Percentiles rank a stretch among this genome's conserved stretches.
These are phyloP conservation scores for Lissonota sp. DNA, from an alignment of 2,888 invertebrate species.

Conservation along the genomic window DNA sequence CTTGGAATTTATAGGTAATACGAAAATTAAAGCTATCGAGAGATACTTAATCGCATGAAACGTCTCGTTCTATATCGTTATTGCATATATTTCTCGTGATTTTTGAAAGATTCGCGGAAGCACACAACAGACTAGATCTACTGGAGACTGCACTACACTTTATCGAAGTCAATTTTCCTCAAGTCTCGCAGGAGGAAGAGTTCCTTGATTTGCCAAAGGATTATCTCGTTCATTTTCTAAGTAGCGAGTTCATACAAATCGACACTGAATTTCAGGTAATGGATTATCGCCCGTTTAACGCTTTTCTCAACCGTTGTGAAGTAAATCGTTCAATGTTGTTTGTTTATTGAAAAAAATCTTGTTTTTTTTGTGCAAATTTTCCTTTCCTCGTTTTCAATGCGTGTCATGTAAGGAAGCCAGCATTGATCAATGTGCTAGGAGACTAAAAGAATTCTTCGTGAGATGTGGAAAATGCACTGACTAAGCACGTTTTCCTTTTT, in stretches of 20 bases:
- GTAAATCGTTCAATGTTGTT: not conserved
- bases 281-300: not conserved
- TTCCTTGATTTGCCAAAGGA: slow-evolving; percentile 92
- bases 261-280: slow-evolving; percentile 94
- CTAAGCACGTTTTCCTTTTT: not conserved
- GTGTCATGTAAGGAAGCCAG: too few species aligned
- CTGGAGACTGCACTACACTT: slow-evolving; percentile 91
- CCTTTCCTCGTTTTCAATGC: not conserved
- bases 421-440: too few species aligned
- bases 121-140: slow-evolving; percentile 92
- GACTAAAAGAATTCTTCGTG: too few species aligned
- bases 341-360: not conserved
- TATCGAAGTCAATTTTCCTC: slow-evolving; percentile 94
- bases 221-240: slow-evolving; percentile 90
- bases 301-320: not conserved
- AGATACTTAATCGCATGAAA: not conserved
- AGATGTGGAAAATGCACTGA: too few species aligned
- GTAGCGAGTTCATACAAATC: slow-evolving; percentile 94
- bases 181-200: slow-evolving; percentile 93
- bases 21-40: not conserved
- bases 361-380: not conserved
- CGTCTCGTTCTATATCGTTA: not conserved
- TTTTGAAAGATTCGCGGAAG: slow-evolving; percentile 91
- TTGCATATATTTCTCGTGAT: slow-evolving; percentile 4
- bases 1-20: slow-evolving; percentile 92